Evolutionary conservation across 2,113 vertebrate genomes (phyloP), one percentile per base, ranked within the genome.

Genomic region (Microtus richardsoni): DNA sequence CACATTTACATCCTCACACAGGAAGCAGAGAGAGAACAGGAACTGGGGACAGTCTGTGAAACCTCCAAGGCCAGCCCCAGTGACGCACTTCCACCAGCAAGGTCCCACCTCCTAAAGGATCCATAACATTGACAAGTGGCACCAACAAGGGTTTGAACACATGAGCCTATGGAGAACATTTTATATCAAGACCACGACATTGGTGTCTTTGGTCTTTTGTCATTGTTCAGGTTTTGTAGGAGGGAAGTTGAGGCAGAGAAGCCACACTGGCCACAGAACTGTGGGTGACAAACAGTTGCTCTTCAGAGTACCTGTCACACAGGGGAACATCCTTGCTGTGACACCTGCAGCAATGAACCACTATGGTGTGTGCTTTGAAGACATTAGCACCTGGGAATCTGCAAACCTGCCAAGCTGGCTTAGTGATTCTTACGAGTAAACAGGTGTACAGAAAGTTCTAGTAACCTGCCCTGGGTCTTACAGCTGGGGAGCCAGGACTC

Each of bases 341-440:
- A 64, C 0, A 9, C 16, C 58, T 84, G 26, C 39, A 84, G 26
- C 30, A 3, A 30, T 28, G 1, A 7, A 41, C 24, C 6, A 9
- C 26, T 17, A 8, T 24, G 49, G 22, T 41, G 36, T 28, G 12
- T 41, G n/a, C 24, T 41, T 21, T 14, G 0, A 1, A 2, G 36
- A 0, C 0, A 0, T 13, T 80, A 22, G 21, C 33, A 41, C 19
- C 9, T 22, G 30, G 64, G 47, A 26, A 1, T 24, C 47, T 52
- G 26, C 79, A 52, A 21, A 36, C 14, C 36, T 39, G 36, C 2
- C 2, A 17, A 33, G 33, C 73, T 22, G 28, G 26, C 1, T 44
- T 78, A 82, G 22, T 79, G 26, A 39, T 19, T 7, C 91, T 71
- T 52, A 80, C 30, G 70, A 41, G 39, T 19, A 80, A 58, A 80